Percentiles rank a stretch among this genome's conserved stretches.
Evolutionary conservation across 2,888 invertebrate genomes (phyloP).

Genomic region (Hydropsyche betteni): DNA sequence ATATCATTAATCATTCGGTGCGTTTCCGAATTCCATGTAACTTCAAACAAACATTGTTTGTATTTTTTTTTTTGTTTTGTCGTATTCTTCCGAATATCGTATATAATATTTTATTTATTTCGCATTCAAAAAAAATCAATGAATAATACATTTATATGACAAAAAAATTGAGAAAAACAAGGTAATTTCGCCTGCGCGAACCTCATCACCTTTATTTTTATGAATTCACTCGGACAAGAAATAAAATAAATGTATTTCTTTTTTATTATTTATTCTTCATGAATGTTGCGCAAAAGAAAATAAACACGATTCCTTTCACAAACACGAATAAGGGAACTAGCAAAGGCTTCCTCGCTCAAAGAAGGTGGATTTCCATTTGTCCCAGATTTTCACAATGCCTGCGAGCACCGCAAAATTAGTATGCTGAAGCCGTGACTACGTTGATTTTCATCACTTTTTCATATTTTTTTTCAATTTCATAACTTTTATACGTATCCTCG

Average conservation of each 20-base stretch:
- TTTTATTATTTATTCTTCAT: neutral
- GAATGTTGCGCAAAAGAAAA: conserved; percentile 12
- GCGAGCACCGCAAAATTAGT: conserved; percentile 24
- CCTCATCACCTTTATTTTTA: conserved; percentile 13
- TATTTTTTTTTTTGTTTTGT: no score
- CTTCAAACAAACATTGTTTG: no score
- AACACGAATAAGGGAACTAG: conserved; percentile 22
- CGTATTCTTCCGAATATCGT: no score
- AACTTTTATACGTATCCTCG: no score
- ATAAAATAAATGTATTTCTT: neutral
- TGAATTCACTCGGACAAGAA: neutral
- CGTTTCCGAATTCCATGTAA: no score
- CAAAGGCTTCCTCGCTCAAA: conserved; percentile 23
- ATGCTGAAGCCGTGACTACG: conserved; percentile 25
- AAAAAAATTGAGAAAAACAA: neutral
- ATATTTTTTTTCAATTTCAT: no score
- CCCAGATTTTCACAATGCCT: conserved; percentile 22
- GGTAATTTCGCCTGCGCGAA: neutral
- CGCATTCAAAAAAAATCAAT: no score
- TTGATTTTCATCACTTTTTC: conserved; percentile 15
- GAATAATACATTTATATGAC: no score
- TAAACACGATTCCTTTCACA: neutral
- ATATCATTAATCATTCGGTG: no score
- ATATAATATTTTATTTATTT: no score
- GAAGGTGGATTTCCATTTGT: conserved; percentile 33